Evolutionary conservation across 2,113 vertebrate genomes (phyloP).

Genomic region (Semicossyphus pulcher): DNA sequence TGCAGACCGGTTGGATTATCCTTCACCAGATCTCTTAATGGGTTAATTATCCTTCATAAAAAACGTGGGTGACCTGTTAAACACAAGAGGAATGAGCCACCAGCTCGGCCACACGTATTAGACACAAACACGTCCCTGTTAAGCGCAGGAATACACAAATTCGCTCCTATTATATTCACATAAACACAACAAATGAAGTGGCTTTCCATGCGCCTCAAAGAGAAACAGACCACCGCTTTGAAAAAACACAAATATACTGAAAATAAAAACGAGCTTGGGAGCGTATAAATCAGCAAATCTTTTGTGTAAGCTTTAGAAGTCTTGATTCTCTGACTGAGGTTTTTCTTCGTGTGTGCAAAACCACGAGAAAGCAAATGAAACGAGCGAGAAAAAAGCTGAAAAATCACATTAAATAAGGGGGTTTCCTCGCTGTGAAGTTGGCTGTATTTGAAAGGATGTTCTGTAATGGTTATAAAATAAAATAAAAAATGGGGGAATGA

Average conservation of each 20-base stretch:
- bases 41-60: conserved; percentile 73
- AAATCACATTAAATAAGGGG: conserved; percentile 54
- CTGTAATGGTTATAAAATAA: conserved; percentile 67
- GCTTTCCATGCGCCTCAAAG: too few species aligned
- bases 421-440: conserved; percentile 54
- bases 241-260: conserved; percentile 2
- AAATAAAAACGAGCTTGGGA: neutral
- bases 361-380: conserved; percentile 28
- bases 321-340: neutral
- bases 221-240: neutral
- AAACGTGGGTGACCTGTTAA: conserved; percentile 59
- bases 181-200: too few species aligned
- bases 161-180: neutral
- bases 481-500: too few species aligned
- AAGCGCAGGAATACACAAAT: neutral
- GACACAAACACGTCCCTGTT: neutral
- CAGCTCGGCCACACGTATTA: conserved; percentile 16
- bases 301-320: neutral
- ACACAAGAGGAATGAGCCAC: conserved; percentile 8
- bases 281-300: conserved; percentile 1
- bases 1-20: conserved; percentile 67
- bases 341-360: neutral
- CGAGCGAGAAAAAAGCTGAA: conserved; percentile 8
- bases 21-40: conserved; percentile 70
- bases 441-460: conserved; percentile 60